Evolutionary conservation across 2,797 vertebrate genomes (phyloP), one percentile per base, ranked within the genome.

Genomic region (Caiman crocodilus): DNA sequence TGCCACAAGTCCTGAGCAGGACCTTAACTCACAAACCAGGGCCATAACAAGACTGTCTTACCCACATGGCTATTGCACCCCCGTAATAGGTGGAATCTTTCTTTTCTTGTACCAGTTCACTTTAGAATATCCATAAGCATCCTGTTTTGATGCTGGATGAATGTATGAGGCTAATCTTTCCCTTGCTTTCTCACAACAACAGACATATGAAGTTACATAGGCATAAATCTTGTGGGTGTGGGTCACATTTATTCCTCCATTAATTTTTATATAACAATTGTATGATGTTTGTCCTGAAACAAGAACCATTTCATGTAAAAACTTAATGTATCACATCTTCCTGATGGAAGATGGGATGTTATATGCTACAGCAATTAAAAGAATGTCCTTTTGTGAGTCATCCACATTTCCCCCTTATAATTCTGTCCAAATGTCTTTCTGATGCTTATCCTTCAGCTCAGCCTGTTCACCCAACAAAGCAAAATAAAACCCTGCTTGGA

Each of bases 191-290:
- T 82, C 78, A 91, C 88, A 92, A 91, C 85, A 90, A 79, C 6
- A 2, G 94, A 95, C 94, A 96, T 92, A 88, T 97, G 94, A 87
- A 91, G 90, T 90, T 92, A 81, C 82, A 93, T 92, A 96, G 88
- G 95, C 95, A 94, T 69, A 82, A 25, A 94, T 94, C 95, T 94
- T 84, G 83, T 89, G 88, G 32, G 65, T 77, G 90, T 73, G 1
- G 58, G 75, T 55, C 90, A 90, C 18, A 83, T 90, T 84, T 82
- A 87, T 93, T 93, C 64, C 81, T 87, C 79, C 92, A 94, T 0
- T 3, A 90, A 77, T 91, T 90, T 96, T 76, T 95, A n/a, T 89
- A 63, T 95, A 96, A 96, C 87, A 90, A 35, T 55, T 96, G 95
- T 90, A 93, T 77, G 32, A 94, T 97, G 92, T 90, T 95, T 94